Evolutionary conservation across 2,888 invertebrate genomes (phyloP).

Genomic region (Hydropsyche betteni): DNA sequence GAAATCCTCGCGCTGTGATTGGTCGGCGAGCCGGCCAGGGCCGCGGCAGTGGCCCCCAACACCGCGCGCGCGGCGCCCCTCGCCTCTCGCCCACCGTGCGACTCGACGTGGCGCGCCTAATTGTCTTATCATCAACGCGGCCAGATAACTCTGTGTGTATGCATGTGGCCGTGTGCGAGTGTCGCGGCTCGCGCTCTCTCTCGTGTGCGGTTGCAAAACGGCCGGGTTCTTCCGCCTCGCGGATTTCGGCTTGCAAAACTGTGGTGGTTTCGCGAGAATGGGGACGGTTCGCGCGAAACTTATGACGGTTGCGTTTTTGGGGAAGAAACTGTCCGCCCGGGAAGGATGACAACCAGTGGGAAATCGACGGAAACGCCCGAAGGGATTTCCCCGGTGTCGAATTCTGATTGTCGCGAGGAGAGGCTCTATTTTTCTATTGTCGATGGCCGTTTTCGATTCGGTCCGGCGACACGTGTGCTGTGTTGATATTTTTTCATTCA

Average conservation of each 20-base stretch:
- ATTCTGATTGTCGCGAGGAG: constrained; percentile 1
- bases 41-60: constrained; percentile 56
- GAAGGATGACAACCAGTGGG: too few species aligned
- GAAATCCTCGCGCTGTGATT: constrained; percentile 73
- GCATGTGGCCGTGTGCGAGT: not conserved
- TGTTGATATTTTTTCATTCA: too few species aligned
- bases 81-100: constrained; percentile 1
- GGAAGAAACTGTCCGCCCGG: too few species aligned
- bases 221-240: too few species aligned
- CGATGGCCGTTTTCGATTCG: too few species aligned
- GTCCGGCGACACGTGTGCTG: too few species aligned
- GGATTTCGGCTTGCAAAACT: too few species aligned
- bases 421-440: too few species aligned
- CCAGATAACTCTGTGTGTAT: not conserved
- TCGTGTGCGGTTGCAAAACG: not conserved
- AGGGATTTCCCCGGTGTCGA: constrained; percentile 39
- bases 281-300: too few species aligned
- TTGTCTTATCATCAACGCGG: not conserved
- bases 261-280: too few species aligned
- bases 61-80: constrained; percentile 62
- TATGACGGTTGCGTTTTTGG: too few species aligned
- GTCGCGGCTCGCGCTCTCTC: not conserved
- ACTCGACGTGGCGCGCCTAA: constrained; percentile 2
- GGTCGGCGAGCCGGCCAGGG: constrained; percentile 70
- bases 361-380: constrained; percentile 27